Conservation (phyloP, 1,140 invertebrate species). For the Drosophila orosa region DNA sequence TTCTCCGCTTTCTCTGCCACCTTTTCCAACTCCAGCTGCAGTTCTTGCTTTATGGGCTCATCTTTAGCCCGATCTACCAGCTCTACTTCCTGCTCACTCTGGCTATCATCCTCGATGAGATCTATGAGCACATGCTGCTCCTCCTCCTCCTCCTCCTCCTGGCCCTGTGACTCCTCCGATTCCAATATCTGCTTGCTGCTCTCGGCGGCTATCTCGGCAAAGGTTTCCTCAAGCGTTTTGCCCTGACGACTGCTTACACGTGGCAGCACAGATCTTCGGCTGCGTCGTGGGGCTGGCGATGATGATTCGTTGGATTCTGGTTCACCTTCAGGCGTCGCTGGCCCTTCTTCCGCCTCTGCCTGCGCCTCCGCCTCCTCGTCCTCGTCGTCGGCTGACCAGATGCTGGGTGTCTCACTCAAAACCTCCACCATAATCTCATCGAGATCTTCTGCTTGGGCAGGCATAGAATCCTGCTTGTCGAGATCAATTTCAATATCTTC, state of each 20-base stretch:
- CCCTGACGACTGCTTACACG: constrained; percentile 1
- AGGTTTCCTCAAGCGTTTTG: constrained; percentile 64
- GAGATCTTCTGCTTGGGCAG: background rate
- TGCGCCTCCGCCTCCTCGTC: constrained; percentile 8
- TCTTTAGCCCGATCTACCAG: no score
- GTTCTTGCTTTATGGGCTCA: background rate
- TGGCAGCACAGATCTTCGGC: constrained; percentile 28
- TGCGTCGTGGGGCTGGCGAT: constrained; percentile 29
- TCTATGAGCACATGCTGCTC: constrained; percentile 35
- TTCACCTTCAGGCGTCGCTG: background rate
- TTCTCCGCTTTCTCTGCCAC: background rate
- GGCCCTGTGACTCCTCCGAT: constrained; percentile 10
- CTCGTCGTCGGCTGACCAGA: constrained; percentile 39
- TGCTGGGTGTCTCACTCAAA: constrained; percentile 27
- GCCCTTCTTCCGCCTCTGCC: background rate
- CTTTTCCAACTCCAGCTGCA: background rate
- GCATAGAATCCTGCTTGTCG: constrained; percentile 1
- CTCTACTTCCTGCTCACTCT: constrained; percentile 1
- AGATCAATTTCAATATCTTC: constrained; percentile 13
- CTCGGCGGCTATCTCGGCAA: constrained; percentile 59
- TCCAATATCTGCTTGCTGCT: constrained; percentile 43
- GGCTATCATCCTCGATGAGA: constrained; percentile 35
- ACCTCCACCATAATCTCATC: constrained; percentile 34
- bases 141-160: constrained; percentile 14
- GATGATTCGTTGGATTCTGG: background rate